These are phyloP conservation scores for Drosophila nasuta DNA, from an alignment of 1,140 invertebrate species.

Conservation along the genomic window DNA sequence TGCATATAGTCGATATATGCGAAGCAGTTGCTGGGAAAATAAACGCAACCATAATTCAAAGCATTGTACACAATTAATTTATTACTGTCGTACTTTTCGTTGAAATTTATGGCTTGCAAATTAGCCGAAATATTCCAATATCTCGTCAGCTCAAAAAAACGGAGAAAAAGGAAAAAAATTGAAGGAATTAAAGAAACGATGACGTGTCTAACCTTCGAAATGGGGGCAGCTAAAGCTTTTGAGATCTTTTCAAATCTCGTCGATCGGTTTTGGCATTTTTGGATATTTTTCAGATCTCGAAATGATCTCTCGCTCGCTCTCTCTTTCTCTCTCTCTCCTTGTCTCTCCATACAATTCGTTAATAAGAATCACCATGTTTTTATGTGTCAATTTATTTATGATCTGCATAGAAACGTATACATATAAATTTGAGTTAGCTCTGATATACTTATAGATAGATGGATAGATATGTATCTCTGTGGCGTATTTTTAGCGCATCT, in stretches of 20 bases:
- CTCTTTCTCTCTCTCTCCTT: neutral
- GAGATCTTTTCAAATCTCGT: neutral
- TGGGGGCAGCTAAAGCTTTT: slow-evolving; percentile 26
- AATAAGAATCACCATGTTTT: slow-evolving; percentile 44
- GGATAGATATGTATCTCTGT: slow-evolving; percentile 8
- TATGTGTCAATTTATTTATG: slow-evolving; percentile 71
- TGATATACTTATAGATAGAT: slow-evolving; percentile 16
- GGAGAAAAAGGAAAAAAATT: neutral
- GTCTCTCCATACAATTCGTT: slow-evolving; percentile 18
- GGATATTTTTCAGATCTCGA: slow-evolving; percentile 28
- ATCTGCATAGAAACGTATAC: slow-evolving; percentile 44
- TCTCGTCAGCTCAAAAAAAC: slow-evolving; percentile 13
- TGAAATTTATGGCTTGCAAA: slow-evolving; percentile 70
- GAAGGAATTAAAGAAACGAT: slow-evolving; percentile 30
- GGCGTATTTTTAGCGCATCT: slow-evolving; percentile 43
- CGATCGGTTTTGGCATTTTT: neutral
- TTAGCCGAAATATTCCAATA: slow-evolving; percentile 49
- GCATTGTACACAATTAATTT: slow-evolving; percentile 59
- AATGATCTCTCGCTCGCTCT: neutral
- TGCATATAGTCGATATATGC: neutral
- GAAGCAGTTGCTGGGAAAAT: neutral
- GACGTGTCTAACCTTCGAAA: slow-evolving; percentile 44
- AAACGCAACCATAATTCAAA: slow-evolving; percentile 19
- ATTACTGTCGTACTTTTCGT: slow-evolving; percentile 57
- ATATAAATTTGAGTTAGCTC: slow-evolving; percentile 7